Conservation (phyloP, 1,140 invertebrate species). For the Bombus sibiricus region DNA sequence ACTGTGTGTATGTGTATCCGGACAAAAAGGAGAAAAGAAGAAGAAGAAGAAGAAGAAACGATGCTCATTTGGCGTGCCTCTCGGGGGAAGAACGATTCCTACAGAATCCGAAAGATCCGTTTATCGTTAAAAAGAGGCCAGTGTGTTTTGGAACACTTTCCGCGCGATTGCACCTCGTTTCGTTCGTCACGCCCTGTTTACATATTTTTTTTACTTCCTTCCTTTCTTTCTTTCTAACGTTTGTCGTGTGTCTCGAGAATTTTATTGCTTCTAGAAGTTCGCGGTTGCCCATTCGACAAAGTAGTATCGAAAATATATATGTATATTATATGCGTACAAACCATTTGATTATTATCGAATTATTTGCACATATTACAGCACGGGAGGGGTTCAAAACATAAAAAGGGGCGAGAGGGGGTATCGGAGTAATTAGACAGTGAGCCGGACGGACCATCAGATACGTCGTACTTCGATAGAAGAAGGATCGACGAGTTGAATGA, state of each 20-base stretch:
- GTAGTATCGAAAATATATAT: slow-evolving; percentile 75
- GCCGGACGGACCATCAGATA: slow-evolving; percentile 68
- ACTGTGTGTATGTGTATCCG: not conserved
- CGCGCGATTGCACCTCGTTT: slow-evolving; percentile 28
- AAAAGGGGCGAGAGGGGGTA: slow-evolving; percentile 39
- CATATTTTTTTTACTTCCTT: not conserved
- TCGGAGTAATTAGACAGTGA: slow-evolving; percentile 60
- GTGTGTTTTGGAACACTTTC: slow-evolving; percentile 28
- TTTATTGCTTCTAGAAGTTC: slow-evolving; percentile 47
- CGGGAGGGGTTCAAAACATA: slow-evolving; percentile 54
- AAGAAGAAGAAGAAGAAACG: slow-evolving; percentile 20
- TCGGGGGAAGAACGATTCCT: slow-evolving; percentile 26
- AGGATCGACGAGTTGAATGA: slow-evolving; percentile 52
- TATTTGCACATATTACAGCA: slow-evolving; percentile 76
- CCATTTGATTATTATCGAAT: slow-evolving; percentile 75
- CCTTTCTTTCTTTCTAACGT: not conserved
- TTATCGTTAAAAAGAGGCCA: slow-evolving; percentile 45
- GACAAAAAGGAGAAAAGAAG: slow-evolving; percentile 1
- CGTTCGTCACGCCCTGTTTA: slow-evolving; percentile 25
- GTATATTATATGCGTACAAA: slow-evolving; percentile 67
- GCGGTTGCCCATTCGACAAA: slow-evolving; percentile 56
- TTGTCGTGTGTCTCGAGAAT: slow-evolving; percentile 17
- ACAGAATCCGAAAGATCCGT: slow-evolving; percentile 31
- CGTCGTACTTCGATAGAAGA: slow-evolving; percentile 57
- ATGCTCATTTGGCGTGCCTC: slow-evolving; percentile 25